phyloP scores from a whole-genome alignment of 2,113 vertebrate genomes.

The Tragelaphus strepsiceros region DNA sequence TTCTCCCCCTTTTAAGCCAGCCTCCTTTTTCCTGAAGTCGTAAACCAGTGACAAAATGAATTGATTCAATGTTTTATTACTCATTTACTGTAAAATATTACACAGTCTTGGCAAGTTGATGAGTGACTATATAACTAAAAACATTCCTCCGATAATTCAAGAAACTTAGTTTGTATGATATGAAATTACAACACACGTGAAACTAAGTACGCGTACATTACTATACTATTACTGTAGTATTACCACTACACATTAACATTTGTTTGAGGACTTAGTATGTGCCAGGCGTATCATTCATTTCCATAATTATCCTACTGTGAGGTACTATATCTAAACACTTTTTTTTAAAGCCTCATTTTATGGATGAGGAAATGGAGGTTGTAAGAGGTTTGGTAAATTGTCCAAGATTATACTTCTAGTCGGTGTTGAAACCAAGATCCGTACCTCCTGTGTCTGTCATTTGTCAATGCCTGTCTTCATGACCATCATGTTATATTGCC shows the following conservation, averaged over 20 bases:
- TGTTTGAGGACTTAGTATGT: not conserved
- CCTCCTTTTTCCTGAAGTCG: not conserved
- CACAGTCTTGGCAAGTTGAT: slow-evolving; percentile 46
- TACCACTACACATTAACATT: not conserved
- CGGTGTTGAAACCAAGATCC: not conserved
- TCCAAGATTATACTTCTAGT: not conserved
- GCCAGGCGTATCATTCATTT: not conserved
- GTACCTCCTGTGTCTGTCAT: not conserved
- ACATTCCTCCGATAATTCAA: slow-evolving; percentile 7
- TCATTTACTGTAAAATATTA: slow-evolving; percentile 25
- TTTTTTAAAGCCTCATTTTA: not conserved
- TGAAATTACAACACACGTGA: not conserved
- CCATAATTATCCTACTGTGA: not conserved
- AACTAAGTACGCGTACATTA: not conserved
- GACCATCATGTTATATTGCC: not conserved
- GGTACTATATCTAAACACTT: not conserved
- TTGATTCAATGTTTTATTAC: slow-evolving; percentile 43
- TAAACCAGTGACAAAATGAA: slow-evolving; percentile 46
- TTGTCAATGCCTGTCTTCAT: not conserved
- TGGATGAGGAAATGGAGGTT: not conserved
- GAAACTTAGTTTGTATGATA: not conserved
- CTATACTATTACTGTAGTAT: not conserved
- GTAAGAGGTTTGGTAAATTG: not conserved
- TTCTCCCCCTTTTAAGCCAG: not conserved
- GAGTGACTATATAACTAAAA: slow-evolving; percentile 15